Evolutionary conservation across 2,888 invertebrate species (phyloP).

Genomic region (Amaurobius ferox): DNA sequence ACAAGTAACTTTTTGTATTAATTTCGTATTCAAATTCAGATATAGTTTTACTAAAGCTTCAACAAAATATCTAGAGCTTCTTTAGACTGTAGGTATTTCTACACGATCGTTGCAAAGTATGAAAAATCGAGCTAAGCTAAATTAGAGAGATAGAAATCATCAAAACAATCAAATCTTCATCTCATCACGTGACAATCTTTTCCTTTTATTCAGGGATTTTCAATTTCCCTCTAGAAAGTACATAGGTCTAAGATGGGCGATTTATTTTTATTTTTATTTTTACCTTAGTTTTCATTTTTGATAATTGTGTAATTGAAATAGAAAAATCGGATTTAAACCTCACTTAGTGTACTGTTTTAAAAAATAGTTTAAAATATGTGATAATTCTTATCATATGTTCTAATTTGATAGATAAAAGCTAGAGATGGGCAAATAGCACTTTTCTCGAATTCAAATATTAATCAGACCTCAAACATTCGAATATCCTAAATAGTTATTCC

Average conservation of each 20-base stretch:
- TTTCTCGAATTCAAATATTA: no score
- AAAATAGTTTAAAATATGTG: no score
- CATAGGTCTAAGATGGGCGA: conserved; percentile 22
- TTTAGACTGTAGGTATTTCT: conserved; percentile 40
- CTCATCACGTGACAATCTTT: conserved; percentile 60
- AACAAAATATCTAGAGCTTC: conserved; percentile 13
- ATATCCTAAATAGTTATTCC: no score
- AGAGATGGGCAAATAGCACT: no score
- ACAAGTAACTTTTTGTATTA: conserved; percentile 38
- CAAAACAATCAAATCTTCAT: conserved; percentile 66
- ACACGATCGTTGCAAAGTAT: conserved; percentile 67
- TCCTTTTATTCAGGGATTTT: conserved; percentile 34
- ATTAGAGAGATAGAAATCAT: conserved; percentile 66
- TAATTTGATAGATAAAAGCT: no score
- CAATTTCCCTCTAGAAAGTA: conserved; percentile 26
- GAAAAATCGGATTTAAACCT: no score
- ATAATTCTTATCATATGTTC: no score
- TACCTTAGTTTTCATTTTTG: no score
- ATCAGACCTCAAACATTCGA: no score
- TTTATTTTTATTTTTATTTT: not conserved
- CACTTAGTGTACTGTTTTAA: no score
- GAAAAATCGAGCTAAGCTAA: conserved; percentile 70
- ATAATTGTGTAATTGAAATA: no score
- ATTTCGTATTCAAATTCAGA: conserved; percentile 53
- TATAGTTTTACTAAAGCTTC: conserved; percentile 38